These are phyloP conservation scores for Cygnus buccinator DNA, from an alignment of 2,113 vertebrate genomes.

Conservation along the genomic window DNA sequence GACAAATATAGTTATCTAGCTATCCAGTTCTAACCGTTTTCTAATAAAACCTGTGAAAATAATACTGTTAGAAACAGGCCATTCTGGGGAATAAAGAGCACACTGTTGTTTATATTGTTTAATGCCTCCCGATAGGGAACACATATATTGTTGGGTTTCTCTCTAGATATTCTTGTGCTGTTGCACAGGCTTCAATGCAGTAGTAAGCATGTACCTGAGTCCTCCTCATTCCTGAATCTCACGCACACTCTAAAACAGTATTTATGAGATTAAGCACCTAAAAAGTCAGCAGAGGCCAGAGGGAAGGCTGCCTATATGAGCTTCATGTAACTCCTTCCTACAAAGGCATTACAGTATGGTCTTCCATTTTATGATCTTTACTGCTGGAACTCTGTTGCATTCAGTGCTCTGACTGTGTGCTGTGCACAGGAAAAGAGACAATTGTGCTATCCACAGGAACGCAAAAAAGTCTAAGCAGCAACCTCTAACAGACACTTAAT, in stretches of 20 bases:
- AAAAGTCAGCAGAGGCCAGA: slow-evolving; percentile 17
- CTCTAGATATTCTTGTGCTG: not conserved
- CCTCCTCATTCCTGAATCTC: not conserved
- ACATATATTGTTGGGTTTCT: not conserved
- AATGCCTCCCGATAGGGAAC: slow-evolving; percentile 28
- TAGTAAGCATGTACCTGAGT: not conserved
- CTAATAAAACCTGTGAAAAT: slow-evolving; percentile 21
- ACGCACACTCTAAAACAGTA: not conserved
- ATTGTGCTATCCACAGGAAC: not conserved
- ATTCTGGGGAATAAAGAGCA: slow-evolving; percentile 3
- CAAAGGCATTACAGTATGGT: not conserved
- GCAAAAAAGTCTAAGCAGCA: not conserved
- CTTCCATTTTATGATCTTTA: not conserved
- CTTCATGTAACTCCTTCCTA: not conserved
- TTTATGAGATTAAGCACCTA: slow-evolving; percentile 17
- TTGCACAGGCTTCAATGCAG: not conserved
- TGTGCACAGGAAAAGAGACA: not conserved
- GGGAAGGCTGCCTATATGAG: not conserved
- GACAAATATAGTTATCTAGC: not conserved
- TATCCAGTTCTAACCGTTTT: slow-evolving; percentile 30
- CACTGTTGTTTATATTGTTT: slow-evolving; percentile 34
- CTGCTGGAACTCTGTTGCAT: not conserved
- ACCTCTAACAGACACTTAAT: not conserved
- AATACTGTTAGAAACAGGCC: slow-evolving; percentile 23
- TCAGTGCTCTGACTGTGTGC: not conserved